Evolutionary conservation across 1,140 invertebrate species (phyloP), one percentile per base, ranked within the genome.

Genomic region (Zaprionus lachaisei): DNA sequence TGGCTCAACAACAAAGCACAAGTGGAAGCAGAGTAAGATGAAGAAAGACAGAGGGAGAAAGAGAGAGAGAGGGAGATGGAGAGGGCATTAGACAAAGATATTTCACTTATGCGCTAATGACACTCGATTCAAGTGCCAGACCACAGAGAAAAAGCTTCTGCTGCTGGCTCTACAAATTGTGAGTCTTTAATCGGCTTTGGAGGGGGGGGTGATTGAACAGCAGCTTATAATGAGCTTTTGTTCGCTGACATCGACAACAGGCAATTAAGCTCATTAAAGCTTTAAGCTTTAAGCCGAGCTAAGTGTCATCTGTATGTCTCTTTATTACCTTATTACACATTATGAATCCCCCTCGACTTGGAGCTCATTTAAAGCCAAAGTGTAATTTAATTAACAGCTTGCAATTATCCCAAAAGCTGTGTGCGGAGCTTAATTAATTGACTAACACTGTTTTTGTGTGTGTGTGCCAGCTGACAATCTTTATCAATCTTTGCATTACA

Each of bases 81-180:
- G 3, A 41, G 6, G 14, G 34, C 3, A 37, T 11, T 34, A 5
- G 9, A 34, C 15, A 37, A 37, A 65, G 14, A 37, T 41, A 62
- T 24, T 37, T 37, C 47, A n/a, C 60, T 14, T 26, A 47, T 58
- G 38, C 54, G 17, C 14, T 28, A 26, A 58, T 31, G 65, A 68
- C 38, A 68, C 54, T 67, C 12, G 17, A 26, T 57, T 67, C 26
- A 57, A 31, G 22, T 44, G 37, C 5, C 20, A 14, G 47, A 24
- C 20, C 20, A 47, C n/a, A 44, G 38, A 41, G 38, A 9, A 47
- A 44, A 47, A 47, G 41, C 41, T 17, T n/a, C 41, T 17, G n/a
- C 41, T 28, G 28, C 6, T 28, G 24, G 24, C 24, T 6, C 41
- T 5, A 7, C 7, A 44, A 44, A n/a, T 44, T 51, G 2, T 20